Base-by-base conservation (phyloP, 1,140 invertebrate genomes). In the Yoshiicerus persimilis region DNA sequence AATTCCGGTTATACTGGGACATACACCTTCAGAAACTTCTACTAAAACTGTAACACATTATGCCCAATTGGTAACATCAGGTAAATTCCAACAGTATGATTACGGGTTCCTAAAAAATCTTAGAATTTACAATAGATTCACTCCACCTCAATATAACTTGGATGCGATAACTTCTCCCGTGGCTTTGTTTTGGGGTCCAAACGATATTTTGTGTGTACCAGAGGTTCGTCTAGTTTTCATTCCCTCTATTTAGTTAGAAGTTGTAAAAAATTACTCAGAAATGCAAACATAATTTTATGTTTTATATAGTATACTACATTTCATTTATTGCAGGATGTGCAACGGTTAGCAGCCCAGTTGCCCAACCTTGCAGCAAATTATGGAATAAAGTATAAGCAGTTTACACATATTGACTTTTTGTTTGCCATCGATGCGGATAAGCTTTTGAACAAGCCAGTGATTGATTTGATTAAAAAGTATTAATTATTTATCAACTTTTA, bases 391-490 rank as follows among this genome's bases (percentile, higher is more conserved):
- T 92, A 93, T 64, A 91, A 93, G 47, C 93, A 93, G 56, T 96
- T 96, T 89, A 96, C 95, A 92, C 96, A 96, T 90, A 92, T 96
- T 13, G 96, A 96, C 91, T 96, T 95, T 92, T 77, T 96, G 6
- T 96, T 94, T 93, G 95, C 94, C 0, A 94, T 93, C n/a, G 94
- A 96, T 90, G 84, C 84, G 5, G 93, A 93, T 1, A 92, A 92
- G 89, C 92, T 95, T 2, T 94, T 96, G 4, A 96, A 95, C 91
- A 88, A 93, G 20, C 77, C 91, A 56, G 85, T 92, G 13, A 23
- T 89, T 10, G 39, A 89, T n/a, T 75, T 91, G 36, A 87, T 92
- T 34, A 83, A 87, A 13, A 36, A 87, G 39, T 84, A 56, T 84
- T 77, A 36, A 34, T n/a, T n/a, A n/a, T n/a, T n/a, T n/a, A n/a